These are phyloP conservation scores for Panorpa germanica DNA, from an alignment of 2,888 invertebrate species.

Conservation along the genomic window DNA sequence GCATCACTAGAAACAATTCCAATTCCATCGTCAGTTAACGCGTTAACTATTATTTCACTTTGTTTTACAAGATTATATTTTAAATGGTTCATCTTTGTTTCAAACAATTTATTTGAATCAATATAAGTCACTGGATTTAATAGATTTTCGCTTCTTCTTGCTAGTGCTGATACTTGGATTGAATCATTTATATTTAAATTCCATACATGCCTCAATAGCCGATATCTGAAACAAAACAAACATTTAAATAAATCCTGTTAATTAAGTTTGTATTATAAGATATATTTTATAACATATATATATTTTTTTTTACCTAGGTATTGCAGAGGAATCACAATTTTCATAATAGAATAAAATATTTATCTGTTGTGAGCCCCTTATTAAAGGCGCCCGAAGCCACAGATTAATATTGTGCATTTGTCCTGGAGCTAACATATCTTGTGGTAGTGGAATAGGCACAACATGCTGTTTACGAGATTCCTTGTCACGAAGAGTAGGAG, in stretches of 20 bases:
- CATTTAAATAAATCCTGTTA: constrained; percentile 4
- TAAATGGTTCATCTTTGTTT: too few species aligned
- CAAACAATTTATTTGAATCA: too few species aligned
- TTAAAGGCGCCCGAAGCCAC: constrained; percentile 51
- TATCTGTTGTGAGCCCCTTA: constrained; percentile 38
- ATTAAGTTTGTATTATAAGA: constrained; percentile 9
- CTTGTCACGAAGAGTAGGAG: constrained; percentile 23
- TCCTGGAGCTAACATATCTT: constrained; percentile 14
- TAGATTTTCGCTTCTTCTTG: constrained; percentile 27
- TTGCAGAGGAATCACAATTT: too few species aligned
- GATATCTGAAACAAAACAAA: constrained; percentile 24
- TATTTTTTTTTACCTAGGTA: background rate
- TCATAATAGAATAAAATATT: constrained; percentile 60
- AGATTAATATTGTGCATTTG: constrained; percentile 23
- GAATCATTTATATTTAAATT: constrained; percentile 40
- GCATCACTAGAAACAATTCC: too few species aligned
- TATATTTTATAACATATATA: constrained; percentile 5
- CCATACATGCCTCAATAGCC: constrained; percentile 45
- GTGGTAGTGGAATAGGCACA: constrained; percentile 18
- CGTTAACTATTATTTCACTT: too few species aligned
- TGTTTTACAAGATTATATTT: too few species aligned
- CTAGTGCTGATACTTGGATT: constrained; percentile 29
- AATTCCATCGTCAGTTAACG: too few species aligned
- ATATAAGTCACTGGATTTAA: too few species aligned
- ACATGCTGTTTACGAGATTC: constrained; percentile 24